Conservation (phyloP, 2,888 invertebrate species). For the Agriopis marginaria region DNA sequence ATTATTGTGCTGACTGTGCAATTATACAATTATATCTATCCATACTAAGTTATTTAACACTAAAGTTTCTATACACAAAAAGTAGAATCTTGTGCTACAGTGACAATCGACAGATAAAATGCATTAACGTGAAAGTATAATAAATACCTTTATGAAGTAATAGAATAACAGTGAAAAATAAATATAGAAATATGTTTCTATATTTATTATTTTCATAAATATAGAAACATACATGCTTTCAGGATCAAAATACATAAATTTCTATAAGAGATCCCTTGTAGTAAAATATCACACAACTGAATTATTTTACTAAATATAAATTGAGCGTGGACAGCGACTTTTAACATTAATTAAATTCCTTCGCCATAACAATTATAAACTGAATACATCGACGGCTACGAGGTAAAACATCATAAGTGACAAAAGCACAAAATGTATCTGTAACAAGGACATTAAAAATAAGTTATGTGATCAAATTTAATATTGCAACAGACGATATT, state of each 20-base stretch:
- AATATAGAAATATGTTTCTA: conserved; percentile 17
- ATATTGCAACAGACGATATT: conserved; percentile 10
- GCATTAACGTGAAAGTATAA: conserved; percentile 24
- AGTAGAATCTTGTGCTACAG: conserved; percentile 62
- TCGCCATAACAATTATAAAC: conserved; percentile 16
- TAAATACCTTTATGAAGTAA: conserved; percentile 25
- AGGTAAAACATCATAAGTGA: conserved; percentile 12
- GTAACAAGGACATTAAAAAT: conserved; percentile 1
- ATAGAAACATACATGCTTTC: conserved; percentile 4
- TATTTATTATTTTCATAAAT: conserved; percentile 12
- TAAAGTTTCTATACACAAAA: conserved; percentile 60
- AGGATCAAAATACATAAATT: conserved; percentile 19
- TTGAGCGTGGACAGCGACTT: conserved; percentile 56
- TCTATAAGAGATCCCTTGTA: conserved; percentile 14
- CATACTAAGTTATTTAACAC: conserved; percentile 51
- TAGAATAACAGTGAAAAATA: conserved; percentile 29
- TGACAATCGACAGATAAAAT: conserved; percentile 48
- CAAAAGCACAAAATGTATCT: neutral
- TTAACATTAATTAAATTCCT: conserved; percentile 34
- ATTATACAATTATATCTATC: conserved; percentile 52
- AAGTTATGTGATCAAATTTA: conserved; percentile 1
- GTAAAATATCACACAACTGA: conserved; percentile 24
- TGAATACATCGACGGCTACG: conserved; percentile 10
- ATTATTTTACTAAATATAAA: conserved; percentile 24
- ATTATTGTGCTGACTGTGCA: conserved; percentile 77